A percentile compares a stretch with the other conserved stretches of the same genome.
phyloP scores from a whole-genome alignment of 2,888 invertebrate species.

The Laspeyria flexula region DNA sequence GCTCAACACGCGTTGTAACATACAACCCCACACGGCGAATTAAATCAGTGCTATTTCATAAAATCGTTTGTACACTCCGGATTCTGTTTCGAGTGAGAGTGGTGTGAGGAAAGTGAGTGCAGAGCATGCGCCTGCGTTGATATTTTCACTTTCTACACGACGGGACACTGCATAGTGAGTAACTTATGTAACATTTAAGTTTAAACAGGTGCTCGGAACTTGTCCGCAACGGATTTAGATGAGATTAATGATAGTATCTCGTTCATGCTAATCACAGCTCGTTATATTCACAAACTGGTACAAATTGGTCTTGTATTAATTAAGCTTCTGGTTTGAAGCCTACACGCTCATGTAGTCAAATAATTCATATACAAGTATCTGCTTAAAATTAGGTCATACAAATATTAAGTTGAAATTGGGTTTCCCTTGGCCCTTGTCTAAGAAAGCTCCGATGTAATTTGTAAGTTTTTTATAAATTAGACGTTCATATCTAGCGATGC shows the following conservation, averaged over 20 bases:
- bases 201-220: not conserved
- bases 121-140: constrained; percentile 68
- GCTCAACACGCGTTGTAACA: constrained; percentile 9
- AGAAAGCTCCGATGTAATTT: too few relatives aligned
- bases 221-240: not conserved
- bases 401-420: too few relatives aligned
- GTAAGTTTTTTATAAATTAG: too few relatives aligned
- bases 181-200: constrained; percentile 44
- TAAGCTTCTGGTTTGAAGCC: not conserved
- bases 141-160: constrained; percentile 80
- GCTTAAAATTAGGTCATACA: too few relatives aligned
- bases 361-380: not conserved
- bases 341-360: not conserved
- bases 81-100: constrained; percentile 61
- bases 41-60: not conserved
- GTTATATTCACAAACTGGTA: not conserved
- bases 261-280: not conserved
- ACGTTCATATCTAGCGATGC: too few relatives aligned
- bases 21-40: not conserved
- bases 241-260: not conserved
- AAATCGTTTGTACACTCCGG: constrained; percentile 13
- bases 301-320: not conserved
- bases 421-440: too few relatives aligned
- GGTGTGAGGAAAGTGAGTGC: constrained; percentile 69
- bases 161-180: constrained; percentile 77